Evolutionary conservation across 2,113 vertebrate species (phyloP), one percentile per base, ranked within the genome.

Genomic region (Galemys pyrenaicus): DNA sequence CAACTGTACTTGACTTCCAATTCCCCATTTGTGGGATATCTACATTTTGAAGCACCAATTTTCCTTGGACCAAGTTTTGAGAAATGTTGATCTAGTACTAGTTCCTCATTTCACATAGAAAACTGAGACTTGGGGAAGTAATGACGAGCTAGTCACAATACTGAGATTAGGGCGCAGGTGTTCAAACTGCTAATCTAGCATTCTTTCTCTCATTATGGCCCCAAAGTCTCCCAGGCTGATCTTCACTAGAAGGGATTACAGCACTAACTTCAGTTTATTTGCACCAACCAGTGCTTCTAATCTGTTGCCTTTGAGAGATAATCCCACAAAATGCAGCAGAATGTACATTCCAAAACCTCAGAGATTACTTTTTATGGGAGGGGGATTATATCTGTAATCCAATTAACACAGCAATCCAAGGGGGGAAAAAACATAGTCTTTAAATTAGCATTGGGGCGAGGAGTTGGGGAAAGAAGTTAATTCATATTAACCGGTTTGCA

Each of bases 341-440:
- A 97, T 92, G 73, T 87, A 87, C 80, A 96, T 84, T 91, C 73
- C 80, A 95, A 94, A 97, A 95, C 96, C 93, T 95, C 75, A 70
- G 95, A 96, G 96, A 96, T 96, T 95, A 95, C 80, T 95, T 96
- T 86, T 89, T 93, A 74, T 60, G 56, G 90, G 67, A 95, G 80
- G 60, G 35, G 94, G 95, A 97, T 97, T 97, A 96, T 94, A 81
- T 96, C 81, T 95, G 73, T 96, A 96, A 96, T 97, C 96, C 94
- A 97, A 96, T 97, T 96, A 97, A 92, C 62, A 73, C 92, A 94
- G 80, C 87, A 82, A 93, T 70, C 67, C 80, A 17, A 44, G 44
- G 56, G 35, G 86, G 10, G 15, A 64, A 35, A 60, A 89, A 95
- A 87, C 78, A 92, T 1, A 92, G 87, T 86, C 60, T 89, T 93